Conservation (phyloP, 2,113 vertebrate genomes). For the Aphyosemion australe region DNA sequence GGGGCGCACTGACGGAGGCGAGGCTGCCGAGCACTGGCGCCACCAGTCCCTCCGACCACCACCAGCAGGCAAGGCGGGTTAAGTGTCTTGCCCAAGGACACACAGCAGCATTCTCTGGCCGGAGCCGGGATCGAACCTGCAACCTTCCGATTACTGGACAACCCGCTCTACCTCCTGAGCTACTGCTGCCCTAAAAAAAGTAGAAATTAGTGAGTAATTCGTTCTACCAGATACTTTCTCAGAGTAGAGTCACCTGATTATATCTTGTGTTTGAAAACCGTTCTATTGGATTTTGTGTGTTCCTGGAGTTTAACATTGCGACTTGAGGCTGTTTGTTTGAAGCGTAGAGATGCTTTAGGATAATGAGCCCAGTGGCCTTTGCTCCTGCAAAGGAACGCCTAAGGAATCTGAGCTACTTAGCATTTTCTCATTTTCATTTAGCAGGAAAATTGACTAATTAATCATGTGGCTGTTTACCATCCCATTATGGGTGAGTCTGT, state of each 20-base stretch:
- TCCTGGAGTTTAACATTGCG: neutral
- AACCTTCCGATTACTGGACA: no score
- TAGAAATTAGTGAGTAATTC: no score
- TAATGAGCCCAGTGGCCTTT: constrained; percentile 45
- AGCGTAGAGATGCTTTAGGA: constrained; percentile 42
- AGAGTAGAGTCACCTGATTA: neutral
- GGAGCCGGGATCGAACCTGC: no score
- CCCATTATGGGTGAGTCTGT: constrained; percentile 55
- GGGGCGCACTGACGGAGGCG: no score
- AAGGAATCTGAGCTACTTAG: constrained; percentile 51
- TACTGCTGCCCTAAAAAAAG: no score
- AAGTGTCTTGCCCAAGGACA: no score
- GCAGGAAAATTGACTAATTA: constrained; percentile 71
- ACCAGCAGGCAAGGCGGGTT: no score
- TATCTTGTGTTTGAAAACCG: neutral
- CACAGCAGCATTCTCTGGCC: no score
- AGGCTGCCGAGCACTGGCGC: no score
- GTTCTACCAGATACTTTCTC: neutral
- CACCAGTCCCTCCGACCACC: no score
- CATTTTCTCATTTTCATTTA: constrained; percentile 74
- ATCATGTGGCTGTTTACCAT: constrained; percentile 75
- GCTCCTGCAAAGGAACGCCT: constrained; percentile 33
- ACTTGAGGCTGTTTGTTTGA: constrained; percentile 17
- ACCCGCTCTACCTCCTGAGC: no score
- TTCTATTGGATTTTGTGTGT: neutral